These are phyloP conservation scores for Andricus curvator DNA, from an alignment of 2,888 invertebrate species.

Conservation along the genomic window DNA sequence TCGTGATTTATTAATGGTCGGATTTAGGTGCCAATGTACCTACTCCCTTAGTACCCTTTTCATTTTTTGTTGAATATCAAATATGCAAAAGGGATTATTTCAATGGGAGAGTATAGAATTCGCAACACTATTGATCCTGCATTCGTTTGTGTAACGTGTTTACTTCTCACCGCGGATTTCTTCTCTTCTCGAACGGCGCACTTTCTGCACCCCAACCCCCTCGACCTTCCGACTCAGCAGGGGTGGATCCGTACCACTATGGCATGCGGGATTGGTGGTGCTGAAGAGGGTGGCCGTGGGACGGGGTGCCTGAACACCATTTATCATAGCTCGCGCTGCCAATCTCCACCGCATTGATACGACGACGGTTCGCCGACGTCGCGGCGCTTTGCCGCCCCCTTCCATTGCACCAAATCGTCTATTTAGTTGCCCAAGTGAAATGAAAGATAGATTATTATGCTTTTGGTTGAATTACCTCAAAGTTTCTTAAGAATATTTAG, in stretches of 20 bases:
- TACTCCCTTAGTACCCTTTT: not conserved
- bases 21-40: not conserved
- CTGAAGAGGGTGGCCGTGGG: conserved; percentile 54
- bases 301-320: conserved; percentile 67
- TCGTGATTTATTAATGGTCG: not conserved
- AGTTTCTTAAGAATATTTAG: no score
- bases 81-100: conserved; percentile 21
- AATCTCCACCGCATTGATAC: conserved; percentile 76
- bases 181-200: conserved; percentile 55
- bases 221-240: conserved; percentile 62
- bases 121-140: conserved; percentile 62
- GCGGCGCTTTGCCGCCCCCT: conserved; percentile 62
- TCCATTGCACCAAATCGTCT: conserved; percentile 41
- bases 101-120: conserved; percentile 12
- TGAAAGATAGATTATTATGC: conserved; percentile 42
- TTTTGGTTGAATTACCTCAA: no score
- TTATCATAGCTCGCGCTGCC: conserved; percentile 75
- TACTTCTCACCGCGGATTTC: conserved; percentile 69
- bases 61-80: not conserved
- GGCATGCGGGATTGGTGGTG: conserved; percentile 54
- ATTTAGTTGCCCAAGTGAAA: conserved; percentile 52
- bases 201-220: conserved; percentile 44
- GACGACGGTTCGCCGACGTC: conserved; percentile 71
- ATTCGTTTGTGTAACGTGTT: conserved; percentile 70
- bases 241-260: conserved; percentile 63